These are phyloP conservation scores for Halcyon badia DNA, from an alignment of 2,797 vertebrate genomes.

Conservation along the genomic window DNA sequence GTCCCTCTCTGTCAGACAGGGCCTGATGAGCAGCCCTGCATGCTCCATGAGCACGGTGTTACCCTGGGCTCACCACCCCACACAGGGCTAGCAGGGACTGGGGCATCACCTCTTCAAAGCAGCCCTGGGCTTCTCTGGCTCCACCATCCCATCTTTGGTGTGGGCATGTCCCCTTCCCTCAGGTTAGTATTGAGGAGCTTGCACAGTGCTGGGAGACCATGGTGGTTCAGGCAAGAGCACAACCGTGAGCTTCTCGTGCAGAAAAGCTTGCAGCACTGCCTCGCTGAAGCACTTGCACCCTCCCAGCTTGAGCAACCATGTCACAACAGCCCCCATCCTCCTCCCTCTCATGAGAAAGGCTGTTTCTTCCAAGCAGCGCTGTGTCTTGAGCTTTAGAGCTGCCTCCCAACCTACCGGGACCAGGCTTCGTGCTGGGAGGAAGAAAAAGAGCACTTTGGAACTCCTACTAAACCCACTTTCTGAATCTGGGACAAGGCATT, in stretches of 20 bases:
- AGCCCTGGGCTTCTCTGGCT: not conserved
- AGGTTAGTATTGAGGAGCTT: not conserved
- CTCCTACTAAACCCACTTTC: not conserved
- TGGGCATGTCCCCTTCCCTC: not conserved
- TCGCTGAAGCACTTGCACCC: not conserved
- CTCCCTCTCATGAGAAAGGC: not conserved
- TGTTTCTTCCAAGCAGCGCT: not conserved
- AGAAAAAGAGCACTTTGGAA: not conserved
- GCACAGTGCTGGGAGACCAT: accelerated
- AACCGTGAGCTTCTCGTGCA: not conserved
- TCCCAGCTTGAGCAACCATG: accelerated
- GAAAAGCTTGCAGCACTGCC: not conserved
- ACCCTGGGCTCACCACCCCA: not conserved
- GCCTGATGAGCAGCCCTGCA: not conserved
- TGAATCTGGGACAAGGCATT: not conserved
- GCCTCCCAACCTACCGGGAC: not conserved
- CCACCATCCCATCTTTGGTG: not conserved
- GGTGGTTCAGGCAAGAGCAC: not conserved
- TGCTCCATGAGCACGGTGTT: not conserved
- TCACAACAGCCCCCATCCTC: not conserved
- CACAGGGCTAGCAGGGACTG: not conserved
- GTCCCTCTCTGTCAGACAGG: not conserved
- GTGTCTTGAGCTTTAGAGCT: not conserved
- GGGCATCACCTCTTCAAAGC: not conserved
- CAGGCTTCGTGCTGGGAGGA: not conserved